phyloP scores from a whole-genome alignment of 2,797 vertebrate species.

The Periophthalmus magnuspinnatus region DNA sequence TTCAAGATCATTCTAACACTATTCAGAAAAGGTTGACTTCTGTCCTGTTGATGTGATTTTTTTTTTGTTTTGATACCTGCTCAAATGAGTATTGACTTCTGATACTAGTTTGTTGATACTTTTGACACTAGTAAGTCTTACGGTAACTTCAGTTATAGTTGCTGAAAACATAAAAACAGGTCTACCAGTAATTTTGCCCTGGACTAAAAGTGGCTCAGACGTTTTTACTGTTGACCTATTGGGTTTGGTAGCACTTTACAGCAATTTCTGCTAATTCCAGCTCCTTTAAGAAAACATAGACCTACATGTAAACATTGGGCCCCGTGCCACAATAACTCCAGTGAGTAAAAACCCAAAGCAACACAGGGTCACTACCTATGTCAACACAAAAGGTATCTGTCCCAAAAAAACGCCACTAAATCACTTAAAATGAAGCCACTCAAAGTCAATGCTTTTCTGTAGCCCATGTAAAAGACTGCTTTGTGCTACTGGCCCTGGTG shows the following conservation, averaged over 20 bases:
- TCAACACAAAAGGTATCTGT: constrained; percentile 58
- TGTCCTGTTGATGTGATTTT: too few species aligned
- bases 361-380: constrained; percentile 51
- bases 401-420: constrained; percentile 44
- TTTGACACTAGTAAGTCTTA: too few species aligned
- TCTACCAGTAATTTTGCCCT: constrained; percentile 28
- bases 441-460: constrained; percentile 59
- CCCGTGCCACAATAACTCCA: constrained; percentile 50
- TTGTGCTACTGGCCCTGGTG: constrained; percentile 64
- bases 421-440: constrained; percentile 64
- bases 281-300: constrained; percentile 25
- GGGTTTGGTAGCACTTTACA: background rate
- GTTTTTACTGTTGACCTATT: constrained; percentile 5
- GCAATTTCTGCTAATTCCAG: constrained; percentile 13
- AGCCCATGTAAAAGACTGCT: constrained; percentile 70
- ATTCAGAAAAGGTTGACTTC: too few species aligned
- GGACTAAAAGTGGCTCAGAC: constrained; percentile 14
- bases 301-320: constrained; percentile 6
- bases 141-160: too few species aligned
- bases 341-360: constrained; percentile 51
- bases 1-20: too few species aligned
- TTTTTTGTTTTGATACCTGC: too few species aligned
- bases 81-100: too few species aligned
- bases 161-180: background rate
- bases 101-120: too few species aligned